phyloP scores from a whole-genome alignment of 2,113 vertebrate genomes.

The Psittacus erithacus region DNA sequence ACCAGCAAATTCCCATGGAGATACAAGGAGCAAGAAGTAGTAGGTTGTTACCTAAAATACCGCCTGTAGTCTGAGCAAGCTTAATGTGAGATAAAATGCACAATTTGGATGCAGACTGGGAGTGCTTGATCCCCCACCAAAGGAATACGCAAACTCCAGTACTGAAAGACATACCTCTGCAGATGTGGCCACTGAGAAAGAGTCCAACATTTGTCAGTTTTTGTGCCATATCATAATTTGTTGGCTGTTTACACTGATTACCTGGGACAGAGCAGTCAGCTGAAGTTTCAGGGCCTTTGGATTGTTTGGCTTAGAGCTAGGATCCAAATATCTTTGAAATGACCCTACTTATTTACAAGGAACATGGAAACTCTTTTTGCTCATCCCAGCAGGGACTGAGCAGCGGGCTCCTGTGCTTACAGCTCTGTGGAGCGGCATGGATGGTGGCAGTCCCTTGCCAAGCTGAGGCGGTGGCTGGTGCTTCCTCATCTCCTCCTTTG shows the following conservation, averaged over 20 bases:
- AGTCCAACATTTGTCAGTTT: background rate
- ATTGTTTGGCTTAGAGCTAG: background rate
- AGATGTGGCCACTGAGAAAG: background rate
- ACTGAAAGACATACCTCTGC: background rate
- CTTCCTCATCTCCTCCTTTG: background rate
- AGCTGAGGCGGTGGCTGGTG: rapidly evolving
- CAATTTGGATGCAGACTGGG: background rate
- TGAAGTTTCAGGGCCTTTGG: background rate
- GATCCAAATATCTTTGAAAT: background rate
- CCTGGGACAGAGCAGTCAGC: background rate
- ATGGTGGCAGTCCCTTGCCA: rapidly evolving
- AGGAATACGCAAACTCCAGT: background rate
- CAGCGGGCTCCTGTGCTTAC: background rate
- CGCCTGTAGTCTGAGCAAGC: background rate
- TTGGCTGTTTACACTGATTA: background rate
- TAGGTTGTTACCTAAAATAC: background rate
- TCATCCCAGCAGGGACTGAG: background rate
- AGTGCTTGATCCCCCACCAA: background rate
- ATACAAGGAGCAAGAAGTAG: background rate
- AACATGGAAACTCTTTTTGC: background rate
- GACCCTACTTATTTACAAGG: background rate
- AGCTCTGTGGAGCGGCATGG: rapidly evolving
- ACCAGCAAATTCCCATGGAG: background rate
- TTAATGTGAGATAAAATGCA: background rate
- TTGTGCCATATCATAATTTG: background rate